These are phyloP conservation scores for Meleagris gallopavo DNA, from an alignment of 2,113 vertebrate species.

Conservation along the genomic window DNA sequence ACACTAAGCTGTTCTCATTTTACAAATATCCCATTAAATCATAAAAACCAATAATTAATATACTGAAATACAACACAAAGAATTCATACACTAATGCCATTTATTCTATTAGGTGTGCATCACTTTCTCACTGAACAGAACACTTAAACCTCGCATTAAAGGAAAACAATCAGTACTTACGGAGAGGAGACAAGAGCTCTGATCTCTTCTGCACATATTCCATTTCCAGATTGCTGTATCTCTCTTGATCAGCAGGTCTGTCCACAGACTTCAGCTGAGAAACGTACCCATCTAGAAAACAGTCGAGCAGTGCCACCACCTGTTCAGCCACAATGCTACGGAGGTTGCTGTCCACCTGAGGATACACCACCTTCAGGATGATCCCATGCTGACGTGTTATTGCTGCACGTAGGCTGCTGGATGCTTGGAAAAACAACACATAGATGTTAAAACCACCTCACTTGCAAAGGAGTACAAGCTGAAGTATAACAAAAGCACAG, in stretches of 20 bases:
- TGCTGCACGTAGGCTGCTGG: conserved; percentile 79
- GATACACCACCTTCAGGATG: conserved; percentile 88
- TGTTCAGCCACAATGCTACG: conserved; percentile 88
- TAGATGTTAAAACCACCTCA: background rate
- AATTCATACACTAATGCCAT: background rate
- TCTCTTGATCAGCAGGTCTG: conserved; percentile 82
- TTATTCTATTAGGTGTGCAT: background rate
- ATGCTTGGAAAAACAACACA: conserved; percentile 78
- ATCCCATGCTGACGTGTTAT: conserved; percentile 86
- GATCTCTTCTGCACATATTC: conserved; percentile 91
- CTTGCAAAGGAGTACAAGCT: background rate
- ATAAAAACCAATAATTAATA: background rate
- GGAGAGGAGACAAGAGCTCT: conserved; percentile 86
- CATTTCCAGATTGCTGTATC: conserved; percentile 87
- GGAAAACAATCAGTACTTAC: conserved; percentile 78
- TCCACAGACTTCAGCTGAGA: conserved; percentile 90
- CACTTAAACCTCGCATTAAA: background rate
- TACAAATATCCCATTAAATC: background rate
- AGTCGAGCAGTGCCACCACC: conserved; percentile 90
- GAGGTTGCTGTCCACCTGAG: conserved; percentile 88
- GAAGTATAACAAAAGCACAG: background rate
- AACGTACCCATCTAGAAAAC: conserved; percentile 87
- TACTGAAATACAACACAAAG: background rate
- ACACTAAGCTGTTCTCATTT: background rate
- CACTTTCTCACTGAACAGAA: rapidly evolving